Percentiles rank a stretch among this genome's conserved stretches.
These are phyloP conservation scores for Acropternis orthonyx DNA, from an alignment of 2,797 vertebrate species.

Conservation along the genomic window DNA sequence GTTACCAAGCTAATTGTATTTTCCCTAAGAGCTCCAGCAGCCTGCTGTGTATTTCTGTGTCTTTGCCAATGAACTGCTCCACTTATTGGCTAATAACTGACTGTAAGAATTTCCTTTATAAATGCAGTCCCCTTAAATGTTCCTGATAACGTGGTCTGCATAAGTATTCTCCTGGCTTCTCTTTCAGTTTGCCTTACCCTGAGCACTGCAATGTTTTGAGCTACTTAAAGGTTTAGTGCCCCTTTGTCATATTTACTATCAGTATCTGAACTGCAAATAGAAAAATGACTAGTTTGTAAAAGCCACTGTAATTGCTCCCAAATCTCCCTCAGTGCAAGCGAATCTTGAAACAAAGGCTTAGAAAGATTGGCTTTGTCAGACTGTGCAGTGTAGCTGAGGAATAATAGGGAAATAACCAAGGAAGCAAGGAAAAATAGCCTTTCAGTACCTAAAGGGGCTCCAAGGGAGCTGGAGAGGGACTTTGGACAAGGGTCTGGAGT, in stretches of 20 bases:
- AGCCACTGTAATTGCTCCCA: slow-evolving; percentile 7
- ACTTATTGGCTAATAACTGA: slow-evolving; percentile 55
- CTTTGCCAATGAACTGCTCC: slow-evolving; percentile 50
- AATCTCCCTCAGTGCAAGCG: background rate
- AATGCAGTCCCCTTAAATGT: slow-evolving; percentile 17
- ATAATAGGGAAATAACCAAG: background rate
- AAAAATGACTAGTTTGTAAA: slow-evolving; percentile 13
- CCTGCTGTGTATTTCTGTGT: slow-evolving; percentile 42
- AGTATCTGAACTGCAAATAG: background rate
- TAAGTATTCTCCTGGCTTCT: background rate
- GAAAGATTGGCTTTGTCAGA: background rate
- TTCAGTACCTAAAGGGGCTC: background rate
- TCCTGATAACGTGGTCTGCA: background rate
- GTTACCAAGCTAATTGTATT: slow-evolving; percentile 62
- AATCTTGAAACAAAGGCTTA: slow-evolving; percentile 25
- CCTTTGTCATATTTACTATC: slow-evolving; percentile 49
- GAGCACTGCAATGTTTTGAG: background rate
- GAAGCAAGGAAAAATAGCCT: background rate
- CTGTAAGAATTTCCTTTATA: slow-evolving; percentile 34
- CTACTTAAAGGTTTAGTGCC: slow-evolving; percentile 17
- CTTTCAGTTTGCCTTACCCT: background rate
- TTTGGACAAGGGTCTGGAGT: background rate
- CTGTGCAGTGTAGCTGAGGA: background rate
- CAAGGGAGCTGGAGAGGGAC: background rate
- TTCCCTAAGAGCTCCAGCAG: slow-evolving; percentile 44